Percentiles rank a stretch among this genome's conserved stretches.
Conservation (phyloP, 2,113 vertebrate species). For the Hippocampus guttulatus region DNA sequence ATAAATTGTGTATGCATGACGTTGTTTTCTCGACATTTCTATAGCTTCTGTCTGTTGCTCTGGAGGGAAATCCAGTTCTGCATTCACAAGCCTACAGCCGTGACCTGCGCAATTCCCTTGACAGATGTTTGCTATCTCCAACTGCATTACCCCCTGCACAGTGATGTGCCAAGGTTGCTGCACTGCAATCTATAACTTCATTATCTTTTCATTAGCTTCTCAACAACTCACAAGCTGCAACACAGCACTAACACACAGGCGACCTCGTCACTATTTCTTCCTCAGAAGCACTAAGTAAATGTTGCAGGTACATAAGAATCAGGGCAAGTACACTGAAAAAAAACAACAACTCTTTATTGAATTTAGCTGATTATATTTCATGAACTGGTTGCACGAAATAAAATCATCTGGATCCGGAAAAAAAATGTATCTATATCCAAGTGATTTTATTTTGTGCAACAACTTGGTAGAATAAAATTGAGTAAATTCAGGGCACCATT, state of each 20-base stretch:
- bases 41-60: neutral
- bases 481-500: too few species aligned
- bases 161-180: conserved; percentile 10
- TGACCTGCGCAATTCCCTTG: conserved; percentile 16
- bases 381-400: too few species aligned
- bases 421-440: too few species aligned
- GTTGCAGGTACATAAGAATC: neutral
- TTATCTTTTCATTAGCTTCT: conserved; percentile 30
- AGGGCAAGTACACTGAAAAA: neutral
- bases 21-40: neutral
- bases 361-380: too few species aligned
- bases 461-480: too few species aligned
- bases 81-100: conserved; percentile 16
- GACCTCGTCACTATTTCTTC: neutral
- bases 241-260: neutral
- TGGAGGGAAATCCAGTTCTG: conserved; percentile 2
- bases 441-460: too few species aligned
- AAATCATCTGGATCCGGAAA: too few species aligned
- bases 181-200: conserved; percentile 19
- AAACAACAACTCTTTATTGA: too few species aligned
- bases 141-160: conserved; percentile 6
- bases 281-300: neutral
- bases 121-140: conserved; percentile 52
- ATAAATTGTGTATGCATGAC: neutral
- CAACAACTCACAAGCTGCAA: conserved; percentile 14